A percentile compares a stretch with the other conserved stretches of the same genome.
Evolutionary conservation across 2,888 invertebrate species (phyloP).

Genomic region (Chrysolina americana): DNA sequence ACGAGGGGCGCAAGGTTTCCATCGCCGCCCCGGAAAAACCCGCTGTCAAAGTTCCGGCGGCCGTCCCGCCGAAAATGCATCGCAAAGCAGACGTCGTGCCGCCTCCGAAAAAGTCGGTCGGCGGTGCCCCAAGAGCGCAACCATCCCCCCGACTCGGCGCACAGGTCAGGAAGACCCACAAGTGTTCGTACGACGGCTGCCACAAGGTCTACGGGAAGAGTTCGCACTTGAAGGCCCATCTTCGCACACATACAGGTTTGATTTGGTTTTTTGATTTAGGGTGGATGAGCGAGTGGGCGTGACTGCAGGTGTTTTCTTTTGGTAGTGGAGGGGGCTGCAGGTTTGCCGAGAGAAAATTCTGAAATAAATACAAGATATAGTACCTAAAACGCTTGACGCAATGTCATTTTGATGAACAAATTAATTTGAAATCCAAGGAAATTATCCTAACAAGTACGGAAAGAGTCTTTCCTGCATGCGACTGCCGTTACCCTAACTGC

Average conservation of each 20-base stretch:
- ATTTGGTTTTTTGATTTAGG: slow-evolving; percentile 25
- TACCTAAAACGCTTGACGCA: too few relatives aligned
- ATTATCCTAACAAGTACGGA: too few relatives aligned
- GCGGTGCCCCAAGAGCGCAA: slow-evolving; percentile 56
- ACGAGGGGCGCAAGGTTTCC: slow-evolving; percentile 58
- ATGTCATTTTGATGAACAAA: too few relatives aligned
- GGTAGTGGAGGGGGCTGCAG: too few relatives aligned
- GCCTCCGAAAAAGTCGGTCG: slow-evolving; percentile 38
- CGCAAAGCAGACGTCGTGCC: slow-evolving; percentile 33
- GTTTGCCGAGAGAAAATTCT: too few relatives aligned
- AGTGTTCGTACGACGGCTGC: slow-evolving; percentile 75
- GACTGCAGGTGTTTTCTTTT: slow-evolving; percentile 14
- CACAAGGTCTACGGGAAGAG: slow-evolving; percentile 78
- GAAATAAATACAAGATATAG: too few relatives aligned
- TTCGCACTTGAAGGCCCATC: slow-evolving; percentile 77
- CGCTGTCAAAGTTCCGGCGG: slow-evolving; percentile 39
- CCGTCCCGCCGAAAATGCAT: slow-evolving; percentile 32
- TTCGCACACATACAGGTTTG: slow-evolving; percentile 77
- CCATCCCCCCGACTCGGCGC: slow-evolving; percentile 53
- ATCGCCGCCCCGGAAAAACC: slow-evolving; percentile 54
- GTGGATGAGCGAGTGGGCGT: slow-evolving; percentile 8
- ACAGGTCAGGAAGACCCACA: slow-evolving; percentile 72
- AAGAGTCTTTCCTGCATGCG: too few relatives aligned
- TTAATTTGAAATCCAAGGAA: too few relatives aligned
- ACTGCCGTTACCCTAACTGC: too few relatives aligned